Base-by-base conservation (phyloP, 1,140 invertebrate genomes). In the Thaumatotibia leucotreta region DNA sequence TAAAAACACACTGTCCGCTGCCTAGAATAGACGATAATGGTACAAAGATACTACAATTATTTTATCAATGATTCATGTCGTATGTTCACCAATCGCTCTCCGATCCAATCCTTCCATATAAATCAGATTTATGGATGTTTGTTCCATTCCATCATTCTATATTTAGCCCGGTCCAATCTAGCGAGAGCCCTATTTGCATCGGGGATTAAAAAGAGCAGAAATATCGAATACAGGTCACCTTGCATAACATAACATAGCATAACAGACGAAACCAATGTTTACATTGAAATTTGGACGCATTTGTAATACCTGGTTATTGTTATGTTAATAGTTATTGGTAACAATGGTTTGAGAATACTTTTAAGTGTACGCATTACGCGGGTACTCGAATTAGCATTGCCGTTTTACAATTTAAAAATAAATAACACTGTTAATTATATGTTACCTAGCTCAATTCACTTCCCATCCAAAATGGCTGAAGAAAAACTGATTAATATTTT, bases 281-380 rank as follows among this genome's bases (percentile, higher is more conserved):
- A 58, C 52, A 58, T 27, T 29, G 52, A 58, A 31, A 29, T 58
- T 58, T 58, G 52, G 52, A 27, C 52, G 52, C 52, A 58, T 58
- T 58, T 14, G 52, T 58, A 58, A 58, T 58, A 58, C 52, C 52
- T 58, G 52, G 24, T 31, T 58, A 58, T 58, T 58, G 52, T 58
- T 58, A 58, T 58, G 52, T n/a, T 58, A 58, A 58, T 58, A 24
- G 10, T 8, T 29, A 58, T 29, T 58, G 52, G 24, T 17, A 58
- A 58, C 52, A 58, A 58, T 27, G 24, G 24, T 27, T 6, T 31
- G 23, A 39, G n/a, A 45, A 45, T 45, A 45, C n/a, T 45, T 20
- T 45, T 45, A 45, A 20, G 39, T 45, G 17, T 4, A 20, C 39
- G 17, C 17, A 8, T 45, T 45, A 45, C 20, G n/a, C 39, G 39